Conservation (phyloP, 2,113 vertebrate genomes). For the Pteruthius melanotis region DNA sequence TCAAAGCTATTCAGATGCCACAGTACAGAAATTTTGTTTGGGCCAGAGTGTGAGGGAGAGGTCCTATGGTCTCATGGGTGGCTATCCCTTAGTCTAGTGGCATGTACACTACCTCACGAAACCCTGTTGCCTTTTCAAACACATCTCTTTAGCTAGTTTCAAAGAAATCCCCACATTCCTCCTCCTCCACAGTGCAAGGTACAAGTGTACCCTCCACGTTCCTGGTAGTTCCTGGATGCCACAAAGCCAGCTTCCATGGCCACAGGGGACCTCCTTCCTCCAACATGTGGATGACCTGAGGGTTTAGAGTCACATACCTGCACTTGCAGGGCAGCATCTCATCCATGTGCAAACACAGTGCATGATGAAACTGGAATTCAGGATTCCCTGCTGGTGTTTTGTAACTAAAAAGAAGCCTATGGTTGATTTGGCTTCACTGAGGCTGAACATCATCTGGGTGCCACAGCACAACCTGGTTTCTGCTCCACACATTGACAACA, state of each 20-base stretch:
- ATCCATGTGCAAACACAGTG: not conserved
- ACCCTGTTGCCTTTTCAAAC: not conserved
- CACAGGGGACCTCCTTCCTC: not conserved
- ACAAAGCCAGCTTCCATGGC: not conserved
- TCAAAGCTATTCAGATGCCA: not conserved
- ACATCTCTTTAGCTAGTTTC: not conserved
- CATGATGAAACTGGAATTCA: not conserved
- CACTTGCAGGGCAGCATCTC: not conserved
- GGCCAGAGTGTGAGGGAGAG: not conserved
- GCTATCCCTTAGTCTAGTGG: not conserved
- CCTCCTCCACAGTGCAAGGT: not conserved
- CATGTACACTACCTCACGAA: not conserved
- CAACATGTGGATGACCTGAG: accelerated
- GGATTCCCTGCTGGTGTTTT: not conserved
- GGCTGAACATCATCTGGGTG: not conserved
- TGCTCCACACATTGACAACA: not conserved
- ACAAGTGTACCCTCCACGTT: not conserved
- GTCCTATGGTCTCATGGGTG: accelerated
- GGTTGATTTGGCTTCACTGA: not conserved
- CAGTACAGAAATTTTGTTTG: not conserved
- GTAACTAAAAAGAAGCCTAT: not conserved
- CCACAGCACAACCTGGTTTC: not conserved
- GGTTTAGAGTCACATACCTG: not conserved
- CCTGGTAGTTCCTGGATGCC: not conserved
- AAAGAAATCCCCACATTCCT: not conserved